phyloP scores from a whole-genome alignment of 2,888 invertebrate species.

The Nebria brevicollis region DNA sequence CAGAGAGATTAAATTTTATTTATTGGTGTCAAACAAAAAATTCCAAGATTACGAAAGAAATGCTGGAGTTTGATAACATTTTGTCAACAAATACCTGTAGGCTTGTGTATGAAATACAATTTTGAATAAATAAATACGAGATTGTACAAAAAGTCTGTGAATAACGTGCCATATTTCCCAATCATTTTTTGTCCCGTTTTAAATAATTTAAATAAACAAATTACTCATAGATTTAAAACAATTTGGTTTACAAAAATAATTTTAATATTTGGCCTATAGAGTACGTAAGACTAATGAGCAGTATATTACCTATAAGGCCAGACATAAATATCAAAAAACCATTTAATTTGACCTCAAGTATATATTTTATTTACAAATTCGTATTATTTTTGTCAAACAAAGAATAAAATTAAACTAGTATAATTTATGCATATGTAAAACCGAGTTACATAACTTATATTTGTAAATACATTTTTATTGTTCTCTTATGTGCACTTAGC shows the following conservation, averaged over 20 bases:
- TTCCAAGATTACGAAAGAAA: slow-evolving; percentile 6
- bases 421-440: not conserved
- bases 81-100: not conserved
- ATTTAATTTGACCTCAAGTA: not conserved
- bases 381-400: not conserved
- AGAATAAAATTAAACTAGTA: not conserved
- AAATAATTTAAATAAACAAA: too few species aligned
- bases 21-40: slow-evolving; percentile 14
- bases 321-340: not conserved
- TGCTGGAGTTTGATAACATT: not conserved
- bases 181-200: too few species aligned
- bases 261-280: not conserved
- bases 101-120: not conserved
- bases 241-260: too few species aligned
- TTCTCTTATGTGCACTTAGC: not conserved
- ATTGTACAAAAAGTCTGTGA: not conserved
- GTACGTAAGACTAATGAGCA: not conserved
- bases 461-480: not conserved
- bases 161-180: too few species aligned
- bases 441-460: not conserved
- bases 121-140: not conserved
- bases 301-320: not conserved
- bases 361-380: not conserved
- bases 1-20: slow-evolving; percentile 5
- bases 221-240: too few species aligned